Evolutionary conservation across 1,140 invertebrate genomes (phyloP).

Genomic region (Zelostemma sp.): DNA sequence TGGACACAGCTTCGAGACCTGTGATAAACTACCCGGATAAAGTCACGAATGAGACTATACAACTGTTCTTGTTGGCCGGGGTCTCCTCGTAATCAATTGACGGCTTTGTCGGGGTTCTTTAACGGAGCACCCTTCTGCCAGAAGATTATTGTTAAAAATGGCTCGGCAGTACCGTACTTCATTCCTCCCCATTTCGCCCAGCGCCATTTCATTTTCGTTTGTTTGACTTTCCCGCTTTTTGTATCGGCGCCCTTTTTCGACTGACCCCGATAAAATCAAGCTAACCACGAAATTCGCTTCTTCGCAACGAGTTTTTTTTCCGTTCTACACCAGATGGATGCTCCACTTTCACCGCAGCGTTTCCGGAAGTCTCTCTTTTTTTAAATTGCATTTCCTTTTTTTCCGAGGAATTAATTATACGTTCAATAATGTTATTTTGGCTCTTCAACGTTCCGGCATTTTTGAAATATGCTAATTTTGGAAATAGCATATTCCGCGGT

Average conservation of each 20-base stretch:
- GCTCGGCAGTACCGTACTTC: slow-evolving; percentile 1
- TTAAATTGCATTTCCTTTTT: no score
- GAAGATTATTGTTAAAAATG: slow-evolving; percentile 33
- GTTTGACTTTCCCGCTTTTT: slow-evolving; percentile 7
- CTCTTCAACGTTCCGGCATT: no score
- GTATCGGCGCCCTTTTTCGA: slow-evolving; percentile 11
- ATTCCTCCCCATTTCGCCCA: slow-evolving; percentile 35
- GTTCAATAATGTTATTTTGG: no score
- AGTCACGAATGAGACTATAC: slow-evolving; percentile 22
- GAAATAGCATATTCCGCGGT: no score
- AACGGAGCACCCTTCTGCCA: not conserved
- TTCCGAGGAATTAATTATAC: no score
- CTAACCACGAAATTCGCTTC: slow-evolving; percentile 13
- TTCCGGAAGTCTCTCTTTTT: slow-evolving; percentile 26
- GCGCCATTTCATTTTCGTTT: slow-evolving; percentile 22
- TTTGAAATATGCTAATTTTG: not conserved
- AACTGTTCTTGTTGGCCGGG: slow-evolving; percentile 6
- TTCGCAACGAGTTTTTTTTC: slow-evolving; percentile 11
- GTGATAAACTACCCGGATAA: slow-evolving; percentile 31
- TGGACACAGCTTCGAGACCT: slow-evolving; percentile 18
- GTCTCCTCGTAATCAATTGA: slow-evolving; percentile 28
- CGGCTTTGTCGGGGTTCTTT: slow-evolving; percentile 21
- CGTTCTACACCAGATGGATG: slow-evolving; percentile 8
- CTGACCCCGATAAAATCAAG: slow-evolving; percentile 29
- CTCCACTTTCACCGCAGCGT: slow-evolving; percentile 18